Evolutionary conservation across 2,888 invertebrate genomes (phyloP), one percentile per base, ranked within the genome.

Genomic region (Diploptera punctata): DNA sequence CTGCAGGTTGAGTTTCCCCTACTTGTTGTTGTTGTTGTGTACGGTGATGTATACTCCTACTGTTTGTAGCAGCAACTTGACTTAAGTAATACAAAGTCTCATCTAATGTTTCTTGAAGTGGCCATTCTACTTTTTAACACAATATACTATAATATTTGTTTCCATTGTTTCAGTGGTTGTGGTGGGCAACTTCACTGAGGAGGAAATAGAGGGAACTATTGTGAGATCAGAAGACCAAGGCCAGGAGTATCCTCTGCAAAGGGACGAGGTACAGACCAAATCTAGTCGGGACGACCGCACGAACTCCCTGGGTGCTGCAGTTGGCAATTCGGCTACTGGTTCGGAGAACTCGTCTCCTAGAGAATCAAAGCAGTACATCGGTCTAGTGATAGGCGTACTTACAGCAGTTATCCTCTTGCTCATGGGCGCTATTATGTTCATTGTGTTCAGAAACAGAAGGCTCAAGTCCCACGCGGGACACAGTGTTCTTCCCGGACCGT

Each of bases 361-460:
- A 74, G 87, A 86, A 78, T 85, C 86, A 76, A 87, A 85, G 80
- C 86, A 86, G 75, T 86, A 89, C 82, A 88, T 90, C 78, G 90
- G 90, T 75, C 84, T 89, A 77, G 87, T 91, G 79, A 91, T 91
- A 78, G 91, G 91, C 67, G 87, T 90, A 71, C 85, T 93, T 78
- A 89, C 90, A 54, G 90, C 91, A 68, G 89, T 92, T 78, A 91
- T 93, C 79, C 84, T 92, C 75, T 84, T 93, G 79, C 86, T 92
- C 73, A 86, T 90, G 75, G 89, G 88, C 60, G 89, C 91, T 75
- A 91, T 92, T 81, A 84, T 89, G 77, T 88, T 92, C 82, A 90
- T 93, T 82, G 88, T 90, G 78, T 87, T 89, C 76, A 84, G 90
- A 76, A 90, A 89, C 81, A 87, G 89, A 78, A 85, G 87, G 75